phyloP scores from a whole-genome alignment of 1,140 invertebrate species.

The Macrobrachium rosenbergii region DNA sequence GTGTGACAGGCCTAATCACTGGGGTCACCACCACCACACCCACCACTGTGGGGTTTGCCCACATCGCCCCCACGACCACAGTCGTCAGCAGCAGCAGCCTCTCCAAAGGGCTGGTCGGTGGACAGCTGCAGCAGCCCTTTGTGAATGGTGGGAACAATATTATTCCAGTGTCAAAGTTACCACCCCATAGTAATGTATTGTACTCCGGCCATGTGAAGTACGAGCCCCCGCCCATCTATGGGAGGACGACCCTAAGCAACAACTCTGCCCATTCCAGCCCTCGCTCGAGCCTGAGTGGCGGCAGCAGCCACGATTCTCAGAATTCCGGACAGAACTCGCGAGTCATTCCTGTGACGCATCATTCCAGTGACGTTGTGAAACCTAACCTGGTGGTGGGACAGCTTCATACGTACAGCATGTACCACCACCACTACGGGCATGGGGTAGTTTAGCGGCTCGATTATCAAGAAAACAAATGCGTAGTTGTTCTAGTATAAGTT shows the following conservation, averaged over 20 bases:
- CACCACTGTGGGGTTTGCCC: constrained; percentile 1
- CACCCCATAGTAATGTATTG: constrained; percentile 63
- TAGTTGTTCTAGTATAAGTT: constrained; percentile 73
- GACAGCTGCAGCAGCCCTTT: background rate
- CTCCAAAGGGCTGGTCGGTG: background rate
- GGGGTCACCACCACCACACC: constrained; percentile 4
- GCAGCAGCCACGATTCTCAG: constrained; percentile 76
- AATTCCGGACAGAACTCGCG: constrained; percentile 73
- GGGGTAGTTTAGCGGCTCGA: constrained; percentile 61
- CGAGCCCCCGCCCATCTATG: constrained; percentile 69
- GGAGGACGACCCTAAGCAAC: constrained; percentile 48
- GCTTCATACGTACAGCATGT: constrained; percentile 65
- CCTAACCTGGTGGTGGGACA: constrained; percentile 53
- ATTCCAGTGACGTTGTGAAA: constrained; percentile 63
- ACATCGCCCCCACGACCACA: constrained; percentile 40
- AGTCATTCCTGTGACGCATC: constrained; percentile 50
- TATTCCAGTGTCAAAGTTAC: constrained; percentile 23
- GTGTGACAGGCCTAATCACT: constrained; percentile 26
- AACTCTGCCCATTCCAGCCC: constrained; percentile 73
- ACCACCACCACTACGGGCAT: constrained; percentile 62
- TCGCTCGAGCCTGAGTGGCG: constrained; percentile 75
- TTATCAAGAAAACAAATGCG: constrained; percentile 67
- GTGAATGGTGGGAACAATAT: constrained; percentile 50
- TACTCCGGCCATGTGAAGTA: constrained; percentile 70
- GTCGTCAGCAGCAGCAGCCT: constrained; percentile 70